Base-by-base conservation (phyloP, 2,113 vertebrate species). In the Nycticorax nycticorax region DNA sequence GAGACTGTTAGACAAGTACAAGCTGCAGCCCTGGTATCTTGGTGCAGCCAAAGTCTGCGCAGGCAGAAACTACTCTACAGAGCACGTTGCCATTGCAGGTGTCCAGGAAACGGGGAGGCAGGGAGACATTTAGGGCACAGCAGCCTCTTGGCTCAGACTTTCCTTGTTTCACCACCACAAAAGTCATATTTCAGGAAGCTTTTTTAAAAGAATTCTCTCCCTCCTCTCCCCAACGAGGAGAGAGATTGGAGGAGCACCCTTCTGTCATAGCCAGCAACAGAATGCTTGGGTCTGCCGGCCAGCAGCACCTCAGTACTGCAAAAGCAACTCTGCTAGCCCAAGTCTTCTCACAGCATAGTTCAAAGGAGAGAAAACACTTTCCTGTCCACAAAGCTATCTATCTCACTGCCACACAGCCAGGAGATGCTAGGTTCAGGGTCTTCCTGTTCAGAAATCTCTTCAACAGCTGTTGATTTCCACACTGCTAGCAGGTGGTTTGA, bases 341-440 rank as follows among this genome's bases (percentile, higher is more conserved):
- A n/a, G 69, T 80, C 52, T 86, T 93, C 95, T 47, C 2, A 13
- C 56, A 94, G 90, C 66, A 57, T 72, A 64, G 63, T 52, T 76
- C 55, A 66, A 78, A 75, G 35, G 57, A 72, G 48, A 82, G 30
- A 83, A 57, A 57, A 79, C 88, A 94, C 92, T 94, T 96, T 96
- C 94, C 88, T 85, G 83, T 83, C 85, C 96, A 95, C 81, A 97
- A 96, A 94, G 92, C 88, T 94, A 95, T 95, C 88, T 94, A 95
- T 95, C 87, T 75, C 89, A 96, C 93, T 96, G 95, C 89, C 95
- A 95, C 81, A 88, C 21, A 87, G 85, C 89, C 76, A 86, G 50
- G 50, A 85, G 50, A 37, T 67, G 33, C 13, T 74, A 86, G 19
- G 26, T 91, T 83, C 22, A 7, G 50, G 35, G 47, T 33, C 53